A percentile compares a stretch with the other conserved stretches of the same genome.
Conservation (phyloP, 2,888 invertebrate genomes). For the Platycheirus rosarum region DNA sequence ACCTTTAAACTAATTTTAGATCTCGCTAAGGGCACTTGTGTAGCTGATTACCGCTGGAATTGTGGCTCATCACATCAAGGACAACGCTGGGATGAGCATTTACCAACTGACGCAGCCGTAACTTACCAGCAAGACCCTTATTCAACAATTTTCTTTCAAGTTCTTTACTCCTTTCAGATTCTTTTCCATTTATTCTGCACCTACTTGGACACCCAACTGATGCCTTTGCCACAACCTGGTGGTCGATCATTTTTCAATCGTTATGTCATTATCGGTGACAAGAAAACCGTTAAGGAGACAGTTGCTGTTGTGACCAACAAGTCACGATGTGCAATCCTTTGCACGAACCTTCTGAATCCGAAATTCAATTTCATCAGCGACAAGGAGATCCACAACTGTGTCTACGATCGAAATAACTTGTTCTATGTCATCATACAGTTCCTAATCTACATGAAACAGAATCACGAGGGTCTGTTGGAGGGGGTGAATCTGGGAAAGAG, state of each 20-base stretch:
- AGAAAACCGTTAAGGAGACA: conserved; percentile 81
- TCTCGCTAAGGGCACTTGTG: conserved; percentile 91
- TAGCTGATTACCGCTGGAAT: conserved; percentile 95
- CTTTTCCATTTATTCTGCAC: conserved; percentile 92
- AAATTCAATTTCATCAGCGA: conserved; percentile 84
- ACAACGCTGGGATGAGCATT: conserved; percentile 90
- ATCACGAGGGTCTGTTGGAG: conserved; percentile 89
- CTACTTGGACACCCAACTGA: conserved; percentile 92
- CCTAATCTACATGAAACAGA: conserved; percentile 88
- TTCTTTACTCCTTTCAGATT: conserved; percentile 85
- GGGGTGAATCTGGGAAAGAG: conserved; percentile 90
- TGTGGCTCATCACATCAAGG: conserved; percentile 89
- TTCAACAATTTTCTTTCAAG: too few relatives aligned
- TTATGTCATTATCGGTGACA: conserved; percentile 82
- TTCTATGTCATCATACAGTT: conserved; percentile 93
- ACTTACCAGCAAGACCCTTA: conserved; percentile 74
- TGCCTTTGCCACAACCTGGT: conserved; percentile 87
- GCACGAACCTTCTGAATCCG: conserved; percentile 80
- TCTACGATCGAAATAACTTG: conserved; percentile 93
- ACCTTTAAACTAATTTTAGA: conserved; percentile 83
- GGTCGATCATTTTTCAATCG: conserved; percentile 85
- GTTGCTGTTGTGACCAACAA: conserved; percentile 81
- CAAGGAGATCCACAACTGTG: conserved; percentile 87
- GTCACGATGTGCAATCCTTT: conserved; percentile 81
- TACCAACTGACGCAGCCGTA: conserved; percentile 94